Percentiles rank a stretch among this genome's conserved stretches.
phyloP scores from a whole-genome alignment of 2,113 vertebrate genomes.

The Corvus moneduloides region DNA sequence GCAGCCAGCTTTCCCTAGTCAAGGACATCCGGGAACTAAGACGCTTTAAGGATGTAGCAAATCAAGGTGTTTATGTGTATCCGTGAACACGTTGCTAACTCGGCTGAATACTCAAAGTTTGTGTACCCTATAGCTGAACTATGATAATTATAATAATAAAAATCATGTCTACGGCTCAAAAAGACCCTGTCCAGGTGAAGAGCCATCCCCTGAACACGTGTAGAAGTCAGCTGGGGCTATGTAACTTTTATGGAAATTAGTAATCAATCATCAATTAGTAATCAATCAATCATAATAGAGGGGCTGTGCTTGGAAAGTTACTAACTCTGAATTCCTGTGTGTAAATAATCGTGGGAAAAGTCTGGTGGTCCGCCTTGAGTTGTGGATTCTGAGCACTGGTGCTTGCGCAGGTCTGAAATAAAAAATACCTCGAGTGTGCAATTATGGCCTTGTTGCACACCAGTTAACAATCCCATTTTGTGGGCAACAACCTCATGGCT shows the following conservation, averaged over 20 bases:
- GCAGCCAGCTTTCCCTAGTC: not conserved
- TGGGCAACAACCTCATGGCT: not conserved
- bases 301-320: not conserved
- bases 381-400: accelerated
- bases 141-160: not conserved
- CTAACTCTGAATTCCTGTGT: not conserved
- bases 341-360: not conserved
- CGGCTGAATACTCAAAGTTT: not conserved
- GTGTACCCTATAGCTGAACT: not conserved
- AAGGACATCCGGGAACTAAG: not conserved
- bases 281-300: not conserved
- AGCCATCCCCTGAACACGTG: not conserved
- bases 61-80: not conserved
- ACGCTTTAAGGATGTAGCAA: not conserved
- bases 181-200: not conserved
- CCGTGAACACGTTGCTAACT: not conserved
- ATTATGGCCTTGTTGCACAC: not conserved
- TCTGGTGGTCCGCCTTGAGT: not conserved
- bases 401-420: not conserved
- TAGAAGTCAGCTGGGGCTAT: not conserved
- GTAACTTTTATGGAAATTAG: not conserved
- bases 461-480: not conserved
- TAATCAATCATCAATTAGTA: not conserved
- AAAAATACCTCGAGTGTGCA: not conserved
- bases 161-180: not conserved